Evolutionary conservation across 2,113 vertebrate genomes (phyloP), one percentile per base, ranked within the genome.

Genomic region (Thamnaconus septentrionalis): DNA sequence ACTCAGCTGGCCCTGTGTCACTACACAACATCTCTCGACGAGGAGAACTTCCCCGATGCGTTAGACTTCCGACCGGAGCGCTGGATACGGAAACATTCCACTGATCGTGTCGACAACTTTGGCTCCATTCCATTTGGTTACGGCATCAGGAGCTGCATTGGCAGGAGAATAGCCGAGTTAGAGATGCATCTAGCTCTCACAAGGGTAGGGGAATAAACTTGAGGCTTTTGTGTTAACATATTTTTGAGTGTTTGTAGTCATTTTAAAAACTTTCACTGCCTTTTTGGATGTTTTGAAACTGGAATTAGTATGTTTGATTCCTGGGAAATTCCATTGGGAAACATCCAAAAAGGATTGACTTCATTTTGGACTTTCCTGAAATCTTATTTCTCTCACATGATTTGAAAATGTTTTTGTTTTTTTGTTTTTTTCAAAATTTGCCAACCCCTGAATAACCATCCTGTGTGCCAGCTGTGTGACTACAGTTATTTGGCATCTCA

Each of bases 51-150:
- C 68, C 63, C 86, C 0, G 68, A 75, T 55, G 88, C 94, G 1
- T 81, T 71, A 9, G 90, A 94, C 4, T 96, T 97, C 84, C 83
- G 71, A 50, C 96, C 96, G 0, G 91, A 93, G 31, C 95, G 94
- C 59, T 98, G 96, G 96, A 80, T 98, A 71, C 84, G 94, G 42
- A 94, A 92, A 80, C 93, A 92, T 47, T 56, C 78, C 63, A 83
- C 89, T 31, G 92, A 94, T 83, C 90, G 93, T 9, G 93, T 95
- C 0, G 95, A 98, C 68, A 97, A 95, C 85, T 98, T 96, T 67
- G 95, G 95, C 73, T 96, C 95, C 1, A 94, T 97, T 84, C 95
- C 96, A 7, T 97, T 98, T 61, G 96, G 96, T 60, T 94, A 96
- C 0, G 95, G 96, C 42, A 93, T 95, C 76, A 91, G 95, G 71